Percentiles rank a stretch among this genome's conserved stretches.
Conservation (phyloP, 1,140 invertebrate species). For the Bradysia coprophila region DNA sequence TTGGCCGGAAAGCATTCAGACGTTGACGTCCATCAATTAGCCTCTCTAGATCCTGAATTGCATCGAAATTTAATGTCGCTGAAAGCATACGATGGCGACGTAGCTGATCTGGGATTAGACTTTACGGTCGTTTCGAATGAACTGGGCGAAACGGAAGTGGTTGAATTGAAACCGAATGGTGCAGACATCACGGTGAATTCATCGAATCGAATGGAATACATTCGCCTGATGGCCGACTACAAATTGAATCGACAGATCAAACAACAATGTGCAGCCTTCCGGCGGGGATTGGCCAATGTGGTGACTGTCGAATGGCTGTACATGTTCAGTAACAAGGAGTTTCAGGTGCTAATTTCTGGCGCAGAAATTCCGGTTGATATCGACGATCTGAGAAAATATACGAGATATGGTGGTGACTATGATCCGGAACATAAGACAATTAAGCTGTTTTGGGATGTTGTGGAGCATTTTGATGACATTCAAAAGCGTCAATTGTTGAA, state of each 20-base stretch:
- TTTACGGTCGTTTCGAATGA: constrained; percentile 84
- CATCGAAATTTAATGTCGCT: constrained; percentile 81
- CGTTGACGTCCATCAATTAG: constrained; percentile 84
- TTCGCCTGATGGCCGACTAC: constrained; percentile 90
- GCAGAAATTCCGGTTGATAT: constrained; percentile 84
- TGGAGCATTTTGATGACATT: constrained; percentile 63
- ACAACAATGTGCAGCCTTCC: constrained; percentile 68
- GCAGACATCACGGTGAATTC: constrained; percentile 76
- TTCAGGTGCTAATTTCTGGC: constrained; percentile 87
- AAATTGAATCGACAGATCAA: constrained; percentile 86
- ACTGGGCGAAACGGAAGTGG: constrained; percentile 71
- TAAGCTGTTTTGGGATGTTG: constrained; percentile 66
- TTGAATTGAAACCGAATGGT: constrained; percentile 82
- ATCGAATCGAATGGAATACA: constrained; percentile 89
- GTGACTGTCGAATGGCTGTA: constrained; percentile 80
- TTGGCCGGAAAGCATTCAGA: constrained; percentile 57
- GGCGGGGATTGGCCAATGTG: constrained; percentile 72
- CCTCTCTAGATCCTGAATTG: constrained; percentile 80
- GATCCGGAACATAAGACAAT: constrained; percentile 58
- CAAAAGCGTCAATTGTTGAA: constrained; percentile 78
- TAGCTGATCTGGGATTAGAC: constrained; percentile 70
- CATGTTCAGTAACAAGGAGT: constrained; percentile 88
- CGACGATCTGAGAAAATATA: constrained; percentile 67
- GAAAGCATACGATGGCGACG: constrained; percentile 62
- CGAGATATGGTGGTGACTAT: constrained; percentile 74